Evolutionary conservation across 1,140 invertebrate species (phyloP), one percentile per base, ranked within the genome.

Genomic region (Wasmannia auropunctata): DNA sequence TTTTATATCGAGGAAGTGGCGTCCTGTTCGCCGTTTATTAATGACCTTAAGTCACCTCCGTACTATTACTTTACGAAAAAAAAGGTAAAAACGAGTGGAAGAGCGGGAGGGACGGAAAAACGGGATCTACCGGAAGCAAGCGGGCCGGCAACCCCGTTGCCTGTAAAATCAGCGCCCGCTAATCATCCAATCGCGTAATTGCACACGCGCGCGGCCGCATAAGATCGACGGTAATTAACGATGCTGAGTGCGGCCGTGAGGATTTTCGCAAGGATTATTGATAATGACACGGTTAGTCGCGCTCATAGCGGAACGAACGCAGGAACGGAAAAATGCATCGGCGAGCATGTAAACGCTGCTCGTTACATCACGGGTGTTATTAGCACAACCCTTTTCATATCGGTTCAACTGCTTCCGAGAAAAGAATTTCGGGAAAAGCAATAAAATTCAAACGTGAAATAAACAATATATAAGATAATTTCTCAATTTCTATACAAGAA

Each of bases 121-220:
- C 56, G 28, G 54, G 67, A 76, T 80, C 72, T 80, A 70, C 72
- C 86, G 89, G 90, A 91, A 91, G 85, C 74, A 34, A 70, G 54
- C 46, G 46, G 79, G 2, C 22, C 54, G 74, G n/a, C 67, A 56
- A 46, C 51, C 37, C 62, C 70, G 31, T 74, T 70, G 22, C 56
- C 74, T 65, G 58, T 86, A 83, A 89, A 90, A 72, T 83, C 81
- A 75, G 54, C 62, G 86, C 34, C 67, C 69, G 75, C 86, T 90
- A 90, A 92, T 92, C 88, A 92, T 92, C 90, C 87, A 91, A 92
- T 92, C 89, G 85, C 88, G 86, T 92, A 91, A 92, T 92, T 91
- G 76, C 69, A 90, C 58, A 86, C 67, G 86, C 79, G 86, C 79
- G 40, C 58, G 62, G 28, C 34, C 56, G 77, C 58, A 58, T 86